Conservation (phyloP, 2,113 vertebrate species). For the Crotalus tigris region DNA sequence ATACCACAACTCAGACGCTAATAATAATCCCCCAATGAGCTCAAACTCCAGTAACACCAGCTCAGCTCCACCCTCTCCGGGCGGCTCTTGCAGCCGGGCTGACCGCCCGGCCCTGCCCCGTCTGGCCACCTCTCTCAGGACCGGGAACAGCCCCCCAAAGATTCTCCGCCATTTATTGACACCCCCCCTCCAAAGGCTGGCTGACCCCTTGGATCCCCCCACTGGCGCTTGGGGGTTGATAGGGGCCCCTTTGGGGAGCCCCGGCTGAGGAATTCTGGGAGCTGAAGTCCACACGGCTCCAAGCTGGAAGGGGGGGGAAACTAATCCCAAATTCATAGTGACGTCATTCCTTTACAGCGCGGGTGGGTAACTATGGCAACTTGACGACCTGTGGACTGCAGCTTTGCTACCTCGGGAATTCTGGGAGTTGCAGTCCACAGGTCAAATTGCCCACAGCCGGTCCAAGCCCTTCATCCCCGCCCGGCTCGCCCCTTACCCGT, state of each 20-base stretch:
- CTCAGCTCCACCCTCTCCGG: not conserved
- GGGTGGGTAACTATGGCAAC: not conserved
- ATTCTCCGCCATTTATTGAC: not conserved
- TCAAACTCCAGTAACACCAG: not conserved
- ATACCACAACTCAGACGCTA: not conserved
- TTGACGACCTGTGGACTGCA: not conserved
- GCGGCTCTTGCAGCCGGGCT: too few relatives aligned
- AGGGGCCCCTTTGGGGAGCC: too few relatives aligned
- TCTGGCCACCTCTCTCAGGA: too few relatives aligned
- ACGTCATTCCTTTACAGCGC: not conserved
- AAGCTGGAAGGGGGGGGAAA: not conserved
- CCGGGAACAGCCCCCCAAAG: too few relatives aligned
- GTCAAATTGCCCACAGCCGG: too few relatives aligned
- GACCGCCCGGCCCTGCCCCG: too few relatives aligned
- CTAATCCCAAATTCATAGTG: not conserved
- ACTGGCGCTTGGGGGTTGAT: not conserved
- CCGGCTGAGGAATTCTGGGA: not conserved
- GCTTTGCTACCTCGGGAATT: not conserved
- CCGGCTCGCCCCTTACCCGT: constrained; percentile 53
- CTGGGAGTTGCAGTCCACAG: not conserved
- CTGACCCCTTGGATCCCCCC: too few relatives aligned
- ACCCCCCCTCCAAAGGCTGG: too few relatives aligned
- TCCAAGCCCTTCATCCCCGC: too few relatives aligned
- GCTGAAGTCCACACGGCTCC: not conserved
- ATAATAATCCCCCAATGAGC: not conserved